phyloP scores from a whole-genome alignment of 1,140 invertebrate species.

The Lithobius niger region DNA sequence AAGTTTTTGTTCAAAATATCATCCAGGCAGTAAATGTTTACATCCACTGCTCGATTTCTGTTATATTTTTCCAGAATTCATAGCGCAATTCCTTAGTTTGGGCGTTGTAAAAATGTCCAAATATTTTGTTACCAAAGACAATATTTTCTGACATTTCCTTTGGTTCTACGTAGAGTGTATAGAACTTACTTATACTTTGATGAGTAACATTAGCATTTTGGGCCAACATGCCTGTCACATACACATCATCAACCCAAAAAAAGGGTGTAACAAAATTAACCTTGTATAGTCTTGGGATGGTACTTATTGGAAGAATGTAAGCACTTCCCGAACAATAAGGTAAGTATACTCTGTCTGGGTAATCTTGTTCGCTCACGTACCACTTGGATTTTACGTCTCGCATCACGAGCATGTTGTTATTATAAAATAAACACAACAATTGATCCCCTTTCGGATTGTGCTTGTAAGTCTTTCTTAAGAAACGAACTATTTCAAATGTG shows the following conservation, averaged over 20 bases:
- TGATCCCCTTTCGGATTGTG: constrained; percentile 26
- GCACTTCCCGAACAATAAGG: constrained; percentile 32
- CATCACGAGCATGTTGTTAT: constrained; percentile 23
- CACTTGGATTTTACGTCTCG: constrained; percentile 30
- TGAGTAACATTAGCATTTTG: not conserved
- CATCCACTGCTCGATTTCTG: too few species aligned
- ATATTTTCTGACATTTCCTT: too few species aligned
- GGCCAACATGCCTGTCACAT: constrained; percentile 30
- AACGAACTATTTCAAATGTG: constrained; percentile 20
- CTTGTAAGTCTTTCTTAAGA: constrained; percentile 29
- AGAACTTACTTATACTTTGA: too few species aligned
- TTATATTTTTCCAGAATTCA: too few species aligned
- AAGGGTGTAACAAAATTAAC: constrained; percentile 24
- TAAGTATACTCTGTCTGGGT: constrained; percentile 25
- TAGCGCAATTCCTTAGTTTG: too few species aligned
- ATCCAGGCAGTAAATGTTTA: too few species aligned
- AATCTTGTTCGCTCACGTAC: constrained; percentile 28
- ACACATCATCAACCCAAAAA: constrained; percentile 35
- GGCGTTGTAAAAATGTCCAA: too few species aligned
- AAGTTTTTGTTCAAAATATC: too few species aligned
- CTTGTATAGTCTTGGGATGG: constrained; percentile 22
- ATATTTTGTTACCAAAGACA: too few species aligned
- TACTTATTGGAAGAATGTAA: constrained; percentile 25
- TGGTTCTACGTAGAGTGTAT: too few species aligned
- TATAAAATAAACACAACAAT: constrained; percentile 30